Conservation (phyloP, 2,797 vertebrate genomes). For the Thaleichthys pacificus region DNA sequence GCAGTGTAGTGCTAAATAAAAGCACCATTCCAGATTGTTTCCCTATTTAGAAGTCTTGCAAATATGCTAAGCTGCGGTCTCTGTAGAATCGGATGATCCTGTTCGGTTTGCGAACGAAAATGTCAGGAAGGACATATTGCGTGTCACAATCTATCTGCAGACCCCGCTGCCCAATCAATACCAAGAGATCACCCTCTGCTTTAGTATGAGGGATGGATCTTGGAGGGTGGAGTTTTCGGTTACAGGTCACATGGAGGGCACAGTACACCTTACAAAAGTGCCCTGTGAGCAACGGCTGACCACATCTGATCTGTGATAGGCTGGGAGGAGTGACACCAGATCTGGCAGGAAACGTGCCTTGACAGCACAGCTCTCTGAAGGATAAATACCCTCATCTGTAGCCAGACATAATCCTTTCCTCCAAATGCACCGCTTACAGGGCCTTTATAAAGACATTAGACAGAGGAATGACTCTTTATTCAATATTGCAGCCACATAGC, state of each 20-base stretch:
- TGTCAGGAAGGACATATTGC: background rate
- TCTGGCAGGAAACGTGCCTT: conserved; percentile 22
- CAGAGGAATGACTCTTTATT: conserved; percentile 30
- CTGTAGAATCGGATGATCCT: background rate
- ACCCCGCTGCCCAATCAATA: conserved; percentile 59
- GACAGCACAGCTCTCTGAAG: conserved; percentile 18
- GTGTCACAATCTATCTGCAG: background rate
- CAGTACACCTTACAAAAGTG: conserved; percentile 51
- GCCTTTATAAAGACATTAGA: conserved; percentile 28
- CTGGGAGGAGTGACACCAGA: conserved; percentile 47
- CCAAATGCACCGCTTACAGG: conserved; percentile 11
- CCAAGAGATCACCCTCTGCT: conserved; percentile 53
- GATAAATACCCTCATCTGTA: conserved; percentile 1
- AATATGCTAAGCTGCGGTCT: background rate
- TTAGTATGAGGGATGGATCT: conserved; percentile 36
- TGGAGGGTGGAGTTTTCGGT: conserved; percentile 56
- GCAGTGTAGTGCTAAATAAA: background rate
- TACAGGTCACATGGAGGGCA: conserved; percentile 64
- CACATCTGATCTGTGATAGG: conserved; percentile 37
- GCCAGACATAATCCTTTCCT: conserved; percentile 15
- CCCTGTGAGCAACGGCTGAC: conserved; percentile 45
- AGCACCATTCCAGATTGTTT: background rate
- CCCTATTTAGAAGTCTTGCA: background rate
- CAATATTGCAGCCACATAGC: conserved; percentile 18
- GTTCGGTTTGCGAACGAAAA: background rate